Conservation (phyloP, 1,140 invertebrate species). For the Drosophila tsacasi region DNA sequence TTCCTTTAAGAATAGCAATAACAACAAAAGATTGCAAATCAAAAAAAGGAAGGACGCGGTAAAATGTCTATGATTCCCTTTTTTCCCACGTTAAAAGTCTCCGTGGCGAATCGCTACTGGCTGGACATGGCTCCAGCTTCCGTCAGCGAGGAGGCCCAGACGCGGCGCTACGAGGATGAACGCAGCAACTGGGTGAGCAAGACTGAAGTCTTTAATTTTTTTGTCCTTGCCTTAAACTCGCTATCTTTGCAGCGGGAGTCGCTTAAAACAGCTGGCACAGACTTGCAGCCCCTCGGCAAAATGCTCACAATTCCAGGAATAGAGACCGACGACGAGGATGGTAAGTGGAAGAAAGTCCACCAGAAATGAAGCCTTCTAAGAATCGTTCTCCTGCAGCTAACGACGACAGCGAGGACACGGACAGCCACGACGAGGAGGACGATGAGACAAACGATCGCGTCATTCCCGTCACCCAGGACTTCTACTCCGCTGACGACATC, state of each 20-base stretch:
- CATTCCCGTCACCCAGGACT: slow-evolving; percentile 75
- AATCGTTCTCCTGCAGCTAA: slow-evolving; percentile 52
- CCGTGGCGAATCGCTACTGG: slow-evolving; percentile 78
- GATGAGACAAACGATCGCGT: slow-evolving; percentile 81
- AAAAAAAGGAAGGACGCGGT: neutral
- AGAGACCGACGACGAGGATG: slow-evolving; percentile 83
- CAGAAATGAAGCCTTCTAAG: neutral
- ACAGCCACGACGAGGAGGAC: slow-evolving; percentile 83
- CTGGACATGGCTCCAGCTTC: slow-evolving; percentile 65
- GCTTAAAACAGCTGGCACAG: slow-evolving; percentile 72
- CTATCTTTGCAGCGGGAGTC: slow-evolving; percentile 58
- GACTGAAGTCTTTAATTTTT: too few relatives aligned
- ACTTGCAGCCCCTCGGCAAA: slow-evolving; percentile 79
- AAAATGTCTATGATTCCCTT: slow-evolving; percentile 82
- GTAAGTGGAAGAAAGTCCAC: slow-evolving; percentile 28
- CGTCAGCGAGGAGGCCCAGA: slow-evolving; percentile 71
- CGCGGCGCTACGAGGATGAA: slow-evolving; percentile 76
- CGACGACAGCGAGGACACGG: slow-evolving; percentile 83
- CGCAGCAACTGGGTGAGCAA: slow-evolving; percentile 77
- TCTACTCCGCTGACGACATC: slow-evolving; percentile 68
- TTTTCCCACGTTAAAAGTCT: slow-evolving; percentile 75
- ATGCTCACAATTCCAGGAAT: slow-evolving; percentile 77
- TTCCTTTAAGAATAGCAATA: too few relatives aligned
- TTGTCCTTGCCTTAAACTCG: neutral
- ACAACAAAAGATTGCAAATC: too few relatives aligned